Evolutionary conservation across 1,140 invertebrate genomes (phyloP), one percentile per base, ranked within the genome.

Genomic region (Glossosoma conforme): DNA sequence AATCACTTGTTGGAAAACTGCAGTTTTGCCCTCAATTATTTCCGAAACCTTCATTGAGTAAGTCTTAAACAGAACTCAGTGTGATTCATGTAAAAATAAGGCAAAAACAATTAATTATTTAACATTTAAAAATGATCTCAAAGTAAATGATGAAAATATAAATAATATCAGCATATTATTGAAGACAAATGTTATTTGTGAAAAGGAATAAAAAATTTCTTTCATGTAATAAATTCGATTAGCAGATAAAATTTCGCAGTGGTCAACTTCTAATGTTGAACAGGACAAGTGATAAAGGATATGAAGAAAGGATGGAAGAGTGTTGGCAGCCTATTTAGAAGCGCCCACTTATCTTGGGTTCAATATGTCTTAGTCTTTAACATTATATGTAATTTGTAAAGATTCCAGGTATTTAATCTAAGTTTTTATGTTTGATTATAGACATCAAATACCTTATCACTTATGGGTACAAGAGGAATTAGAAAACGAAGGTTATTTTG

Each of bases 391-490:
- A 28, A 6, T n/a, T 28, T n/a, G n/a, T 28, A n/a, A 28, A 8
- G n/a, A 28, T 8, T 28, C n/a, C n/a, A 28, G n/a, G 6, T 6
- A 8, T 28, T 28, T n/a, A 8, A 28, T 36, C 14, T 9, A 5
- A 14, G 5, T 36, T 36, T 14, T 14, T 10, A 18, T 15, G 20
- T 11, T 42, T n/a, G n/a, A 2, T 54, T 52, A 44, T 22, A 73
- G 73, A 52, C 61, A 62, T 52, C 62, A 62, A 4, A 43, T 73
- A 13, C 67, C 70, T 0, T 59, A 61, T 44, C 38, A 69, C 22
- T 63, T 75, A 55, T 65, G 67, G 11, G 51, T 74, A 3, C 14
- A 74, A 1, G 32, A 63, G 2, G 71, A 75, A 46, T 58, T 77
- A 3, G 44, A 66, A 20, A 74, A 76, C 58, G 51, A 63, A 3